Base-by-base conservation (phyloP, 2,797 vertebrate species). In the Muraenolepis orangiensis region DNA sequence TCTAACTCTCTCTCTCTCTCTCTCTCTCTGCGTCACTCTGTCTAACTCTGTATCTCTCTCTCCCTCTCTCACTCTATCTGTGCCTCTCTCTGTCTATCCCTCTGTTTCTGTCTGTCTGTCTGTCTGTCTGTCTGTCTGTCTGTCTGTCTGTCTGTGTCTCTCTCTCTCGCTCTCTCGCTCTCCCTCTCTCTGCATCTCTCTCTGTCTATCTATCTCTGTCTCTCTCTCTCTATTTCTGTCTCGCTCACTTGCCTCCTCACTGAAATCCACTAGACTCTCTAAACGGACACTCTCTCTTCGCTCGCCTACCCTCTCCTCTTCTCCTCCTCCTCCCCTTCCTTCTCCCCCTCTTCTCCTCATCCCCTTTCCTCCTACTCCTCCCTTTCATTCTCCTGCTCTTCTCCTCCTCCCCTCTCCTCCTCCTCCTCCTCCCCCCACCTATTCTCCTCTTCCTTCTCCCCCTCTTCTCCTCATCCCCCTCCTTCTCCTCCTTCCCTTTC, bases 31-130 rank as follows among this genome's bases (percentile, higher is more conserved):
- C n/a, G n/a, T n/a, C n/a, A n/a, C n/a, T n/a, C n/a, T n/a, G n/a
- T n/a, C n/a, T 73, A 36, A 40, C 28, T 75, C n/a, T 87, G 84
- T 86, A 85, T 82, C 32, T 11, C 69, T 28, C 8, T 73, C 32
- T 71, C 76, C 79, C 78, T 74, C 85, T 79, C 81, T 79, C 77
- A 76, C 78, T 74, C 28, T 87, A 84, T 86, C 85, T 83, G 20
- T 23, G 32, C 26, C 8, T 69, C 34, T 66, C 29, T 66, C 23
- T 71, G n/a, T n/a, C 70, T 67, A 61, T 31, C 32, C 67, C 74
- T 23, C 38, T 77, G 7, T 70, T 31, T 72, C 66, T 91, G 88
- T 92, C 87, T 91, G 87, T 87, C 78, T 74, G 34, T 69, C 75
- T 74, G 76, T 69, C 73, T 80, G 76, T 70, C 88, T 85, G 77